Evolutionary conservation across 30 jellyfish, hydroid and myxozoan genomes (phyloP).

Genomic region (Chrysaora quinquecirrha): DNA sequence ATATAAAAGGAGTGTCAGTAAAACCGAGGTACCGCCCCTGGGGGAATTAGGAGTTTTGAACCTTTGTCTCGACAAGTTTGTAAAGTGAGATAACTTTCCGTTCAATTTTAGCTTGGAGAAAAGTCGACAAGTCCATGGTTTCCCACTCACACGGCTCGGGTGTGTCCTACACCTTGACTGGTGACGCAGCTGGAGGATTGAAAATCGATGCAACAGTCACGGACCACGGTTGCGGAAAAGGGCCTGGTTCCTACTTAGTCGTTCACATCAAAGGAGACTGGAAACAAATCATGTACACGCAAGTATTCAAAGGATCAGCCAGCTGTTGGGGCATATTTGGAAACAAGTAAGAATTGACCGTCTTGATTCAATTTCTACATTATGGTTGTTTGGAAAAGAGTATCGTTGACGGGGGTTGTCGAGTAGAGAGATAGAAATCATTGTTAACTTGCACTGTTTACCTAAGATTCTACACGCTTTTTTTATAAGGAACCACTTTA

Average conservation of each 20-base stretch:
- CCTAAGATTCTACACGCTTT: too few species aligned
- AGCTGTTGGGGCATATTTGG: slow-evolving; percentile 75
- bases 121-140: slow-evolving; percentile 68
- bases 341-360: slow-evolving; percentile 39
- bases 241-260: slow-evolving; percentile 11
- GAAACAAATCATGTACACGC: slow-evolving; percentile 79
- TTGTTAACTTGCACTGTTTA: too few species aligned
- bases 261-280: slow-evolving; percentile 69
- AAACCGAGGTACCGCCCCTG: too few species aligned
- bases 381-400: too few species aligned
- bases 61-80: too few species aligned
- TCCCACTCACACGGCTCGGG: slow-evolving; percentile 39
- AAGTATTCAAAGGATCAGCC: slow-evolving; percentile 60
- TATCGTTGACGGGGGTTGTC: too few species aligned
- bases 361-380: too few species aligned
- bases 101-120: slow-evolving; percentile 48
- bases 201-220: slow-evolving; percentile 24
- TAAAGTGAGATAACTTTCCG: too few species aligned
- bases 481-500: too few species aligned
- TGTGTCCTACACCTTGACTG: neutral
- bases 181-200: slow-evolving; percentile 48
- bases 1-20: too few species aligned
- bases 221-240: slow-evolving; percentile 29
- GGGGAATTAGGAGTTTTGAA: too few species aligned
- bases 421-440: too few species aligned